These are phyloP conservation scores for Paraplagusia blochii DNA, from an alignment of 2,113 vertebrate species.

Conservation along the genomic window DNA sequence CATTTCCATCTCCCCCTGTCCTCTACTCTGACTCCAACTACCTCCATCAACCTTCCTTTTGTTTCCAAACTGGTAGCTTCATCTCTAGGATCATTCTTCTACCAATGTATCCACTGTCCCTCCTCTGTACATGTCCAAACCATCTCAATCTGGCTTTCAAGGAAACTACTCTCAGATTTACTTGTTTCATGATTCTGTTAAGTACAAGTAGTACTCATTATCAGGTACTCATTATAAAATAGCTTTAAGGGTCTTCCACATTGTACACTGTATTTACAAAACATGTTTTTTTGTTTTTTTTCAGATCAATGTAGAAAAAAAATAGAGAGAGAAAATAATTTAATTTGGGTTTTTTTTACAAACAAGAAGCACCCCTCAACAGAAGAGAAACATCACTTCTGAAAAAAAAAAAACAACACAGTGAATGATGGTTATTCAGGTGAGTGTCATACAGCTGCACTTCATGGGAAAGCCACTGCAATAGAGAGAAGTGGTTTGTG, in stretches of 20 bases:
- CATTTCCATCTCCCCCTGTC: constrained; percentile 33
- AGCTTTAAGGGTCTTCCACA: constrained; percentile 33
- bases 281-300: no score
- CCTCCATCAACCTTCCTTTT: no score
- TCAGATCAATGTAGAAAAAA: no score
- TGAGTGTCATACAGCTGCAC: constrained; percentile 6
- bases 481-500: neutral
- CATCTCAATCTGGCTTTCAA: no score
- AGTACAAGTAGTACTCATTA: constrained; percentile 59
- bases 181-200: constrained; percentile 6
- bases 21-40: no score
- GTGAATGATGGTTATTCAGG: constrained; percentile 9
- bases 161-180: no score
- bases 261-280: no score
- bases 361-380: constrained; percentile 21
- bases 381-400: constrained; percentile 4
- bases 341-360: constrained; percentile 64
- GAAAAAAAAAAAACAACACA: constrained; percentile 1
- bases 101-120: no score
- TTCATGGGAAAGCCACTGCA: constrained; percentile 3
- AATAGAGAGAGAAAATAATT: constrained; percentile 8
- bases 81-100: no score
- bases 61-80: constrained; percentile 2
- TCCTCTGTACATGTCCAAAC: no score
- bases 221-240: constrained; percentile 73